Base-by-base conservation (phyloP, 2,888 invertebrate genomes). In the Thymelicus sylvestris region DNA sequence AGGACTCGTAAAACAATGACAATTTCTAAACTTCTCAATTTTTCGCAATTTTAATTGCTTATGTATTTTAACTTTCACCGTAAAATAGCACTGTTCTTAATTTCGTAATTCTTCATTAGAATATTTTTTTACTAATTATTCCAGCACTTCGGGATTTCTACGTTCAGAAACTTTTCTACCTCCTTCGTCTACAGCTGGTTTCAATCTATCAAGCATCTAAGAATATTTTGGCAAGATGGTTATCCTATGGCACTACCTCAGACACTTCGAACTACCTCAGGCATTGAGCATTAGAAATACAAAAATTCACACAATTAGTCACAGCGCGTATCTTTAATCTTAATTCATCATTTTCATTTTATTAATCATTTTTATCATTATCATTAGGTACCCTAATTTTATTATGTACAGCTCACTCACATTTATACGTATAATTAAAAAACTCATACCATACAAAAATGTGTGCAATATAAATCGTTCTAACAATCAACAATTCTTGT, bases 401-500 rank as follows among this genome's bases (percentile, higher is more conserved):
- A 83, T 72, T 91, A 91, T 91, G 83, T 91, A 92, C 92, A 91
- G 81, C 80, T 82, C 85, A 84, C 81, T 80, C 81, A 81, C 80
- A 79, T 80, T 76, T 80, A 76, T 79, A 83, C 80, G 76, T 79
- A 83, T 77, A 78, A 77, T 80, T 66, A 62, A 61, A 59, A 31
- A 84, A 84, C 82, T 77, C 72, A 84, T 84, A 83, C 78, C 81
- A 38, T 57, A 57, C 6, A 84, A 86, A 78, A 80, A 82, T 84
- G 76, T 85, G 91, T 91, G 91, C 91, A 84, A 79, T 77, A 57
- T 63, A 76, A 61, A 61, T 76, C 67, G 66, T 84, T 80, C 86
- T 90, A 90, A 90, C 84, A 85, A 88, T 83, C 83, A 89, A 89
- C 86, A 87, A 86, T 84, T 83, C 82, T 82, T 81, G 90, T 91